Evolutionary conservation across 2,113 vertebrate genomes (phyloP), one percentile per base, ranked within the genome.

Genomic region (Phyllostomus discolor): DNA sequence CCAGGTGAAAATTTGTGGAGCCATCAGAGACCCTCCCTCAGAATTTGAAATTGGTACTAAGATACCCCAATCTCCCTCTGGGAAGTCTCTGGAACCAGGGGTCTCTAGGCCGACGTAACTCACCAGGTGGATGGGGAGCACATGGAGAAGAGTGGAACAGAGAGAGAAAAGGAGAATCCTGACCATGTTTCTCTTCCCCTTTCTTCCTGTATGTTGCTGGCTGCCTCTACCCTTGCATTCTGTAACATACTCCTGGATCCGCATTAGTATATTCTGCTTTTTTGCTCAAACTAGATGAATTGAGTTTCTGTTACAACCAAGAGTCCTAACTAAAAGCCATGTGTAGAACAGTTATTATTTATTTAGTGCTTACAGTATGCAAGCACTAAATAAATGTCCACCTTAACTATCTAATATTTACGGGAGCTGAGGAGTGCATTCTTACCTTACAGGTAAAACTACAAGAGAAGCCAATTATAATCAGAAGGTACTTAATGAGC

Each of bases 381-480:
- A 54, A 64, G 54, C 24, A 78, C 31, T 48, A 33, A 86, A 57
- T 57, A 57, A 78, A 85, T 52, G 88, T 88, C n/a, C 67, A 78
- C 64, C 73, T 94, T 57, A 69, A 97, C 59, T 76, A 93, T 92
- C 24, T 64, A 85, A 88, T 82, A 96, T 96, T 97, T 95, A 90
- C 38, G 92, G 90, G 64, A 94, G 90, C 84, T 85, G 72, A 95
- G 72, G 90, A 78, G 19, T 41, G 28, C 82, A 94, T 95, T 90
- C 48, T 96, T 95, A 91, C 72, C 41, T 91, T 67, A 70, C 78
- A 94, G 88, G 73, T 95, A 96, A 95, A 92, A 69, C 62, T 95
- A 88, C n/a, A 82, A 88, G 62, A 91, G 89, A 97, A 97, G 95
- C 93, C 96, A 97, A 94, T 94, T 95, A 96, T 78, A 82, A 88